phyloP scores from a whole-genome alignment of 1,140 invertebrate genomes.

The Delia radicum region DNA sequence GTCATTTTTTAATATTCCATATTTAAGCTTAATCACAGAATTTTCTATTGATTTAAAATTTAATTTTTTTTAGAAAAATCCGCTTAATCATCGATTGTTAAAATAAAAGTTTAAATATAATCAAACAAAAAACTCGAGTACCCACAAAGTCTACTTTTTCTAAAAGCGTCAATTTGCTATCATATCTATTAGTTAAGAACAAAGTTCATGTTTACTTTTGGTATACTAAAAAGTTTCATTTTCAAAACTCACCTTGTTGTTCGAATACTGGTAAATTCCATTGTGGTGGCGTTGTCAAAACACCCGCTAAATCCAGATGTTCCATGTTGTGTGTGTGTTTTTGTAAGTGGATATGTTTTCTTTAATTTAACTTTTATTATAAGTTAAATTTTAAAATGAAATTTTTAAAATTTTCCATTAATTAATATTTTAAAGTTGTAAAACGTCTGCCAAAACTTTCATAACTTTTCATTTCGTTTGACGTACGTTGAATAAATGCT shows the following conservation, averaged over 20 bases:
- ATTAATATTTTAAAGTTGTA: neutral
- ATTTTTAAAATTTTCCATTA: neutral
- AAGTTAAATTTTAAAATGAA: neutral
- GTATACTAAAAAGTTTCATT: too few relatives aligned
- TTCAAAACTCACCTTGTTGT: conserved; percentile 46
- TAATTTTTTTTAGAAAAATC: too few relatives aligned
- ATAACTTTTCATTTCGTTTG: neutral
- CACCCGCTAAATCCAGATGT: conserved; percentile 49
- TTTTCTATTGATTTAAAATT: too few relatives aligned
- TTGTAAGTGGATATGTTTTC: neutral
- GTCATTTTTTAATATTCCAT: too few relatives aligned
- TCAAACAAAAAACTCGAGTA: too few relatives aligned
- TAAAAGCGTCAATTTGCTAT: too few relatives aligned
- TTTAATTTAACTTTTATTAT: neutral
- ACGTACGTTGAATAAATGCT: neutral
- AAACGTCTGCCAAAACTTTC: neutral
- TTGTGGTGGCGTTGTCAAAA: conserved; percentile 37
- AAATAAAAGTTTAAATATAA: too few relatives aligned
- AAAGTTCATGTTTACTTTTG: too few relatives aligned
- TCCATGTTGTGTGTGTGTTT: conserved; percentile 37
- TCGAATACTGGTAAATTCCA: conserved; percentile 45
- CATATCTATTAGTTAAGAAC: too few relatives aligned
- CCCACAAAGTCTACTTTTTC: too few relatives aligned
- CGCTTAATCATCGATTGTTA: too few relatives aligned
- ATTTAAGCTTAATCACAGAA: too few relatives aligned